phyloP scores from a whole-genome alignment of 2,888 invertebrate species.

The Sesia apiformis region DNA sequence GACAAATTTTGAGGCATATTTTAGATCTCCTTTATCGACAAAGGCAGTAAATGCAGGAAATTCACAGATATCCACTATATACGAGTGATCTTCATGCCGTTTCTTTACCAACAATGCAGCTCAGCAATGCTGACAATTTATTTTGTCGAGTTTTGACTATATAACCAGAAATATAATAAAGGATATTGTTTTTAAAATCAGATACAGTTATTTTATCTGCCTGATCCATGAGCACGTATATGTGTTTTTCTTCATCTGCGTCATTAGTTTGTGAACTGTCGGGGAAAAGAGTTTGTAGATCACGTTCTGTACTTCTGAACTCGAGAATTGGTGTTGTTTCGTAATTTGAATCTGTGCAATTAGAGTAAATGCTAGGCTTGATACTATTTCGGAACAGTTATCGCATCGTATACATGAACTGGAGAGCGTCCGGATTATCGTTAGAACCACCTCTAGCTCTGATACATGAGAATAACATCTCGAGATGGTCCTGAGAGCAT shows the following conservation, averaged over 20 bases:
- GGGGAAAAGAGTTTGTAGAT: background rate
- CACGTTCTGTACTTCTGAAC: background rate
- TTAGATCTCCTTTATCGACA: background rate
- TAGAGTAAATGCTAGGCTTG: conserved; percentile 1
- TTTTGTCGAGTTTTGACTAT: background rate
- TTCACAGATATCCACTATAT: background rate
- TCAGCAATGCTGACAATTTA: background rate
- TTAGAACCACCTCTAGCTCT: conserved; percentile 5
- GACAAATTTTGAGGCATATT: no score
- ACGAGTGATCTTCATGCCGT: background rate
- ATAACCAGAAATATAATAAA: background rate
- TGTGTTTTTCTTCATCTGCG: background rate
- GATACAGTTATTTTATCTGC: background rate
- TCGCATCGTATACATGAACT: conserved; percentile 4
- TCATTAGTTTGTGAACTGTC: background rate
- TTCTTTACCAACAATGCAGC: background rate
- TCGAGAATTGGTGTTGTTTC: conserved; percentile 1
- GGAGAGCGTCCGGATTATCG: conserved; percentile 6
- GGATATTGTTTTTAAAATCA: background rate
- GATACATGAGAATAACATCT: conserved; percentile 7
- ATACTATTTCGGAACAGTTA: conserved; percentile 3
- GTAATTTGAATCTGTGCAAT: conserved; percentile 1
- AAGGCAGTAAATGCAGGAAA: background rate
- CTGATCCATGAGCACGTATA: background rate
- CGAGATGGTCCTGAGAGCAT: conserved; percentile 6